phyloP scores from a whole-genome alignment of 1,140 invertebrate genomes.

The Leptopilina boulardi region DNA sequence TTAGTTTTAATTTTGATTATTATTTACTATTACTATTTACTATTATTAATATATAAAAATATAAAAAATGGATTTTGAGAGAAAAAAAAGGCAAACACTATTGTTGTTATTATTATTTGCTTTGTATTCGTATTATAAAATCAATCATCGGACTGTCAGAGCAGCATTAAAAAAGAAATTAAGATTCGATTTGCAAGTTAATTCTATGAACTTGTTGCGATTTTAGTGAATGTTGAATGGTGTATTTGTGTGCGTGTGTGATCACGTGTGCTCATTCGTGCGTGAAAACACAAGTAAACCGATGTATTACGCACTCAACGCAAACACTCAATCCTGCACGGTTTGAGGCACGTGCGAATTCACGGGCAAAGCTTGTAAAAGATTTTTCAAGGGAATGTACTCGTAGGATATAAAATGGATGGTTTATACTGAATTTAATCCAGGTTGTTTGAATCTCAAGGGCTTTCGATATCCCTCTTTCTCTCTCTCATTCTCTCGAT shows the following conservation, averaged over 20 bases:
- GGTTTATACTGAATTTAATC: conserved; percentile 13
- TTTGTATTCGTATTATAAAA: background rate
- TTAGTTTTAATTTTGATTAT: too few species aligned
- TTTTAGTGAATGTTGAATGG: background rate
- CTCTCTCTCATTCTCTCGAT: too few species aligned
- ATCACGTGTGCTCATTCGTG: conserved; percentile 19
- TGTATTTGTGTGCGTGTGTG: background rate
- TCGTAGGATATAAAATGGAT: background rate
- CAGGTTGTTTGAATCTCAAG: conserved; percentile 17
- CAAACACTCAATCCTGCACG: conserved; percentile 12
- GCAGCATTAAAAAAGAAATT: conserved; percentile 19
- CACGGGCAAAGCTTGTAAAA: background rate
- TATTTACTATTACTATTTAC: too few species aligned
- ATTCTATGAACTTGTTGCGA: conserved; percentile 31
- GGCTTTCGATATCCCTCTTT: background rate
- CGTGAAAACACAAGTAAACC: conserved; percentile 31
- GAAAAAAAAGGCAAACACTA: too few species aligned
- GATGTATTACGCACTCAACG: conserved; percentile 25
- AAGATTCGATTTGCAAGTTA: conserved; percentile 21
- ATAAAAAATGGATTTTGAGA: too few species aligned
- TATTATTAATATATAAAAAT: too few species aligned
- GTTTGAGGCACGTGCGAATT: conserved; percentile 19
- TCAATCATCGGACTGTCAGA: background rate
- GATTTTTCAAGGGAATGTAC: conserved; percentile 17
- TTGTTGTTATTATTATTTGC: too few species aligned